phyloP scores from a whole-genome alignment of 2,797 vertebrate species.

The Phyllotis vaccarum region DNA sequence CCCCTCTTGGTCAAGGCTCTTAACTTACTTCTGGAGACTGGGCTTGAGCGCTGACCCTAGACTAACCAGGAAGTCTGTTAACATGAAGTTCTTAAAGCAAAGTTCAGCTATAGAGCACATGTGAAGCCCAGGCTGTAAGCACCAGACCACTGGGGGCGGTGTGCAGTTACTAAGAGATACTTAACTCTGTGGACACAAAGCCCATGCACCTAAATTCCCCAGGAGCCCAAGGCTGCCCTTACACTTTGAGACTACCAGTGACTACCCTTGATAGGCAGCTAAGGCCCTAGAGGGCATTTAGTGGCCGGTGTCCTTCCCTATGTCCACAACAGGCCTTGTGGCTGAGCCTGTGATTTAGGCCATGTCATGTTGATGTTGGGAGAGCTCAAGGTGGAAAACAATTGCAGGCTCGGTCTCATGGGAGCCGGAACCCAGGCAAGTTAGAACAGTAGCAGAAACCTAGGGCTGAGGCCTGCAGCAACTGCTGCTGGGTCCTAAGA shows the following conservation, averaged over 20 bases:
- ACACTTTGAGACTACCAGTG: not conserved
- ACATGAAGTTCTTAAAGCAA: not conserved
- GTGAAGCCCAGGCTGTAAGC: not conserved
- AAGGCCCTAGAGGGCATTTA: not conserved
- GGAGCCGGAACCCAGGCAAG: not conserved
- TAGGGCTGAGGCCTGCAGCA: not conserved
- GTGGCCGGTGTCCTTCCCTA: not conserved
- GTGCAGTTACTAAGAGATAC: not conserved
- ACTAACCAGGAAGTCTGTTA: not conserved
- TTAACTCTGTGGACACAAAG: not conserved
- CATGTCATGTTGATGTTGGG: not conserved
- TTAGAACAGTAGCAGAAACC: not conserved
- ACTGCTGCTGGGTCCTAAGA: not conserved
- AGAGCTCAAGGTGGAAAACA: constrained; percentile 14
- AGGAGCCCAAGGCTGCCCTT: not conserved
- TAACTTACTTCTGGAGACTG: not conserved
- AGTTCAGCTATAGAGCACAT: not conserved
- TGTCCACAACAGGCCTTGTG: not conserved
- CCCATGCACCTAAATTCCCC: not conserved
- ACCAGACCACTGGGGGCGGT: too few species aligned
- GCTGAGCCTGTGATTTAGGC: not conserved
- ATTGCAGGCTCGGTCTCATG: not conserved
- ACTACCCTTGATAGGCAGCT: not conserved
- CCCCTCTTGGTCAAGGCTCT: not conserved
- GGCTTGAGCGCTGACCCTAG: not conserved